Percentiles rank a stretch among this genome's conserved stretches.
These are phyloP conservation scores for Cossypha niveicapilla DNA, from an alignment of 2,797 vertebrate genomes.

Conservation along the genomic window DNA sequence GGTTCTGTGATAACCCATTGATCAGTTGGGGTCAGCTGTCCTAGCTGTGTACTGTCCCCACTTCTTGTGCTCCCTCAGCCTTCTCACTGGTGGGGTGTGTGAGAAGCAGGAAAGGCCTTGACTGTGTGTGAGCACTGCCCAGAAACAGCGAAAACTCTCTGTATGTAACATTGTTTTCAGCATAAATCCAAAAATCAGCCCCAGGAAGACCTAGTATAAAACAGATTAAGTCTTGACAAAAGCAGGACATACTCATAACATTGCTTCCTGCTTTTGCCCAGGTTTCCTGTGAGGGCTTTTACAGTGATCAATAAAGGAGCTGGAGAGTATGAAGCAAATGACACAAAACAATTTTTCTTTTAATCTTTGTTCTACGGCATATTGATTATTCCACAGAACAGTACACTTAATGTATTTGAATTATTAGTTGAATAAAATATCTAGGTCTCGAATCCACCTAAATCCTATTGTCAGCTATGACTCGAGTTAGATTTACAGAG, in stretches of 20 bases:
- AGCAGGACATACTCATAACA: too few relatives aligned
- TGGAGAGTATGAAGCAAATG: not conserved
- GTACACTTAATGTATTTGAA: not conserved
- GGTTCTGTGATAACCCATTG: not conserved
- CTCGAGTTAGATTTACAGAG: not conserved
- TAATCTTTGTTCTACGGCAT: not conserved
- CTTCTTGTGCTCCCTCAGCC: not conserved
- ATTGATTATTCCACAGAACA: not conserved
- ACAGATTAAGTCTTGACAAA: not conserved
- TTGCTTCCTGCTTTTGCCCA: not conserved
- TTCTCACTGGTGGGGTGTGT: rapidly evolving
- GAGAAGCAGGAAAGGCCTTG: not conserved
- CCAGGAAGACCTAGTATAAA: not conserved
- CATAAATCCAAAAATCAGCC: not conserved
- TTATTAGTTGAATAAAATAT: not conserved
- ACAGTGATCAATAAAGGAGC: not conserved
- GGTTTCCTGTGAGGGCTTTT: not conserved
- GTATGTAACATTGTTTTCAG: not conserved
- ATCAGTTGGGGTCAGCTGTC: not conserved
- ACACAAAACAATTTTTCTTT: not conserved
- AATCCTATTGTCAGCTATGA: not conserved
- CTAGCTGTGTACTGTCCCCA: rapidly evolving
- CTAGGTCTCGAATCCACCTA: not conserved
- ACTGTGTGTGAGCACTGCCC: not conserved
- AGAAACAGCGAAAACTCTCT: not conserved